Evolutionary conservation across 2,113 vertebrate species (phyloP), one percentile per base, ranked within the genome.

Genomic region (Aix galericulata): DNA sequence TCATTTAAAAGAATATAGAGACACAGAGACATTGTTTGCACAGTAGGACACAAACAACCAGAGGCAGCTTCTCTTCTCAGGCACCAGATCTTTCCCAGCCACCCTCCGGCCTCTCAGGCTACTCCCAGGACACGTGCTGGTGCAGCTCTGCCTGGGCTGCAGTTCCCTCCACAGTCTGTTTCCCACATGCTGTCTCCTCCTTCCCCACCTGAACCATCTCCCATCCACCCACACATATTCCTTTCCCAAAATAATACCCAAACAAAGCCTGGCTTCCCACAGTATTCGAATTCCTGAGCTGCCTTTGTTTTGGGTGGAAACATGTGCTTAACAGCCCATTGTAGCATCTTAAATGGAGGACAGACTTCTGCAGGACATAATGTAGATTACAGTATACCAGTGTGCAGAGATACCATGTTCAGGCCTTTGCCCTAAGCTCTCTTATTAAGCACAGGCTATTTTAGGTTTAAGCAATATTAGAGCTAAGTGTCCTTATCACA

Each of bases 121-220:
- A 86, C 83, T 94, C 86, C 76, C 48, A 64, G 83, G 69, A 86
- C 77, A 86, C n/a, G 13, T 77, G 53, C 17, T 42, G 2, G 0
- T 0, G 0, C 21, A 83, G 56, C 11, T 32, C 55, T 22, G 10
- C n/a, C 79, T 85, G 67, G 34, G 75, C 63, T 55, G 59, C 79
- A 83, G 72, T 60, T 86, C 15, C 2, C 64, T 75, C 71, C 3
- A 0, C 68, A 62, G 83, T 74, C 42, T 93, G 17, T 52, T 90
- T 88, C 92, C 88, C 40, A 67, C 69, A 64, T 32, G 56, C n/a
- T 72, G 40, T 40, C n/a, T 92, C 46, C 84, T 86, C 46, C 31
- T 81, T 94, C 69, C n/a, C 80, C 88, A 97, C 92, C 95, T 95
- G 89, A 89, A 76, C 62, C 46, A 36, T 76, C 48, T 89, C 77